Evolutionary conservation across 1,140 invertebrate genomes (phyloP).

Genomic region (Brachystomella parvula): DNA sequence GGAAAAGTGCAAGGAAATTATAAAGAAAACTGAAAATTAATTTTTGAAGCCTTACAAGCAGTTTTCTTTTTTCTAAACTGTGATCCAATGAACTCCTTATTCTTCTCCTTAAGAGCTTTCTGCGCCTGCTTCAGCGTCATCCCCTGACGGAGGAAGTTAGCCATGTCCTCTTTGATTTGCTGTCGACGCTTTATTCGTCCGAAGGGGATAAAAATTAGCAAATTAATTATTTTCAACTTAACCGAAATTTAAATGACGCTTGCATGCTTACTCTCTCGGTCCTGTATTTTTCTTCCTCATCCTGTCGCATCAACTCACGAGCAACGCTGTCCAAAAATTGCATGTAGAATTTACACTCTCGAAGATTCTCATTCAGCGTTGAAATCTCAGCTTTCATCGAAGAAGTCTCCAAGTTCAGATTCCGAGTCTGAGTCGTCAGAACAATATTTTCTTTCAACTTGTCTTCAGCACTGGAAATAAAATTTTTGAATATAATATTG

Average conservation of each 20-base stretch:
- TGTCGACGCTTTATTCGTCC: conserved; percentile 15
- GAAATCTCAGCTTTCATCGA: conserved; percentile 30
- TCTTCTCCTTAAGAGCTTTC: conserved; percentile 14
- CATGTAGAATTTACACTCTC: conserved; percentile 32
- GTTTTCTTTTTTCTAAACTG: background rate
- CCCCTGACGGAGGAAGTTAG: conserved; percentile 27
- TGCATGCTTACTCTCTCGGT: conserved; percentile 14
- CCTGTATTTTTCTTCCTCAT: conserved; percentile 30
- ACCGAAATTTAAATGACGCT: background rate
- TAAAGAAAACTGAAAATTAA: background rate
- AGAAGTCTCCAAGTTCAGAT: conserved; percentile 30
- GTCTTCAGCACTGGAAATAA: conserved; percentile 8
- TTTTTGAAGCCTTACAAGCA: background rate
- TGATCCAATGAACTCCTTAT: conserved; percentile 8
- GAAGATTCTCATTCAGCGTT: conserved; percentile 26
- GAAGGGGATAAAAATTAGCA: background rate
- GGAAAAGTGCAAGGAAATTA: background rate
- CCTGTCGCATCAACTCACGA: conserved; percentile 27
- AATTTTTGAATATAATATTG: no score
- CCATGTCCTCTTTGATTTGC: conserved; percentile 35
- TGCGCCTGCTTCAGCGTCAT: conserved; percentile 27
- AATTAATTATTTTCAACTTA: background rate
- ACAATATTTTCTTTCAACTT: conserved; percentile 28
- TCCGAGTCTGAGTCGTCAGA: conserved; percentile 17
- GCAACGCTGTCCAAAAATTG: conserved; percentile 33